Conservation (phyloP, 2,888 invertebrate species). For the Eretmocerus hayati region DNA sequence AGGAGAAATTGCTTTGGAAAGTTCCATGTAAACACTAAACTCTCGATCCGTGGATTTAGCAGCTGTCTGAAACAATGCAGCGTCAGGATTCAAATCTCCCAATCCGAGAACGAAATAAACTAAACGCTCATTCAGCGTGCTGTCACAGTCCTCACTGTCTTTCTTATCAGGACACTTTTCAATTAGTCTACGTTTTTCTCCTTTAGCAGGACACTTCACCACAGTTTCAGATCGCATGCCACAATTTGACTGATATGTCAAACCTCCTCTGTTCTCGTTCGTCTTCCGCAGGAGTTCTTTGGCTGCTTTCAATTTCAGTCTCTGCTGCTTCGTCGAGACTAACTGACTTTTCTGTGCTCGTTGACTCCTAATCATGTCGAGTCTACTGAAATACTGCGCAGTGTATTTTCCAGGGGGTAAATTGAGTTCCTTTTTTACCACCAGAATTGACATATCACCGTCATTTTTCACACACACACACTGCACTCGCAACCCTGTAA, state of each 20-base stretch:
- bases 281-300: constrained; percentile 14
- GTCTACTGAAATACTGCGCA: constrained; percentile 1
- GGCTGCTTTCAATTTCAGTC: constrained; percentile 14
- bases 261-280: constrained; percentile 15
- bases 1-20: constrained; percentile 9
- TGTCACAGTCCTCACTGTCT: too few species aligned
- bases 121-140: too few species aligned
- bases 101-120: constrained; percentile 21
- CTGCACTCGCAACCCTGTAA: constrained; percentile 6
- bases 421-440: constrained; percentile 6
- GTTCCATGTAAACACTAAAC: constrained; percentile 17
- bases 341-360: constrained; percentile 9
- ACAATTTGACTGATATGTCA: constrained; percentile 13
- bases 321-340: constrained; percentile 9
- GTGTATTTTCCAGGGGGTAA: constrained; percentile 8
- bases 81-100: constrained; percentile 13
- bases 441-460: constrained; percentile 15
- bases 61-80: constrained; percentile 16
- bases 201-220: constrained; percentile 2
- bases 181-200: too few species aligned
- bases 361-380: constrained; percentile 8
- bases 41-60: constrained; percentile 8
- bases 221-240: constrained; percentile 1
- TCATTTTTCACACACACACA: constrained; percentile 16
- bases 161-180: too few species aligned